A percentile compares a stretch with the other conserved stretches of the same genome.
Conservation (phyloP, 2,113 vertebrate genomes). For the Callipepla californica region DNA sequence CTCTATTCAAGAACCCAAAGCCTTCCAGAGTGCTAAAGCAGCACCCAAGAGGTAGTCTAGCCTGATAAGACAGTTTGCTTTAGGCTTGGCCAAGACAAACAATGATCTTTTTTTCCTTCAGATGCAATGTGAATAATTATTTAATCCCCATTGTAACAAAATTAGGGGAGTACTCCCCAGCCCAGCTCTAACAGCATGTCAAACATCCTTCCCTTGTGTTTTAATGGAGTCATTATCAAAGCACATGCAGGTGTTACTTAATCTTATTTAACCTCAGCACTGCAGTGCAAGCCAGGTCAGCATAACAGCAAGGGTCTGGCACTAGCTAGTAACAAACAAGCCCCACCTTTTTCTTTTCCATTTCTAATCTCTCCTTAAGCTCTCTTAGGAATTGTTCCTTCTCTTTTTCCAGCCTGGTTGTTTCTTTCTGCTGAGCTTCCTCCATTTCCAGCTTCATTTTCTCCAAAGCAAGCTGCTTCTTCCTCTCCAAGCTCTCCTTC, state of each 20-base stretch:
- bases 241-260: accelerated
- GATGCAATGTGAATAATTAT: background rate
- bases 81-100: background rate
- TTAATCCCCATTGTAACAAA: background rate
- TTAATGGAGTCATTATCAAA: accelerated
- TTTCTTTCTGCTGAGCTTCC: slow-evolving; percentile 69
- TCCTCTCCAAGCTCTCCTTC: slow-evolving; percentile 71
- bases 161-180: background rate
- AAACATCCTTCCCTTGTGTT: background rate
- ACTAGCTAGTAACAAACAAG: background rate
- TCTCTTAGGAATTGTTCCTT: slow-evolving; percentile 74
- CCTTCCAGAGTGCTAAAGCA: background rate
- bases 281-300: background rate
- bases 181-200: background rate
- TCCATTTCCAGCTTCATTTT: slow-evolving; percentile 77
- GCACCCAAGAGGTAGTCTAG: background rate
- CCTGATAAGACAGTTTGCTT: background rate
- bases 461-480: slow-evolving; percentile 64
- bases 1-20: background rate
- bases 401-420: slow-evolving; percentile 62
- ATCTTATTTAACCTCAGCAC: accelerated
- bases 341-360: slow-evolving; percentile 80
- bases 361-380: slow-evolving; percentile 68
- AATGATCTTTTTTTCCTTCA: too few species aligned
- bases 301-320: accelerated